Evolutionary conservation across 2,888 invertebrate genomes (phyloP), one percentile per base, ranked within the genome.

Genomic region (Melanophora roralis): DNA sequence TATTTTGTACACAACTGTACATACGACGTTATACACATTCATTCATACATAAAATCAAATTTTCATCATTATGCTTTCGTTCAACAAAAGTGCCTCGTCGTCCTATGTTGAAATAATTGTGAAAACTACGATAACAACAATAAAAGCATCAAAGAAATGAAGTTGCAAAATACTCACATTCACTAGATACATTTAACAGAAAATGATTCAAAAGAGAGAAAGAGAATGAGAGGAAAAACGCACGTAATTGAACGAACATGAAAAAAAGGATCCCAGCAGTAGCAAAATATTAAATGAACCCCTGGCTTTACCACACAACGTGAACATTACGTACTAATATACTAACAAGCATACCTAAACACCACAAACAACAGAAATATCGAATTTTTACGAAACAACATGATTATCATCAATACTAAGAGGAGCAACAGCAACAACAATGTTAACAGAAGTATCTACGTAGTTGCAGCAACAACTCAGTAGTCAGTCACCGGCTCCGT

Each of bases 41-140:
- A 27, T 27, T 5, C 27, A 27, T 38, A 9, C 40, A 57, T 40
- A 19, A 8, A 64, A 34, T 34, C 27, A n/a, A 62, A 76, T 76
- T 80, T 76, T 19, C 79, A 80, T 73, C 68, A 80, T 80, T 76
- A 76, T 76, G 76, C 76, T 76, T 76, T 75, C 40, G 71, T 34
- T 62, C 60, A 19, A 69, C 69, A 64, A 76, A 68, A 75, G 64
- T 74, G 59, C 69, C 62, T 69, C 16, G 45, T 45, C 45, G 62
- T 64, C 76, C 76, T 49, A 57, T 64, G 69, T 76, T 71, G 2
- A 76, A 69, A 69, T 64, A 38, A 64, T 64, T 62, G 69, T 76
- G 74, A 74, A 72, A 78, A 74, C 69, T 74, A 78, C 67, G 62
- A 36, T 27, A 74, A 68, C 51, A 68, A 51, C n/a, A 71, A 32